A percentile compares a stretch with the other conserved stretches of the same genome.
These are phyloP conservation scores for Notamacropus eugenii DNA, from an alignment of 2,797 vertebrate genomes.

Conservation along the genomic window DNA sequence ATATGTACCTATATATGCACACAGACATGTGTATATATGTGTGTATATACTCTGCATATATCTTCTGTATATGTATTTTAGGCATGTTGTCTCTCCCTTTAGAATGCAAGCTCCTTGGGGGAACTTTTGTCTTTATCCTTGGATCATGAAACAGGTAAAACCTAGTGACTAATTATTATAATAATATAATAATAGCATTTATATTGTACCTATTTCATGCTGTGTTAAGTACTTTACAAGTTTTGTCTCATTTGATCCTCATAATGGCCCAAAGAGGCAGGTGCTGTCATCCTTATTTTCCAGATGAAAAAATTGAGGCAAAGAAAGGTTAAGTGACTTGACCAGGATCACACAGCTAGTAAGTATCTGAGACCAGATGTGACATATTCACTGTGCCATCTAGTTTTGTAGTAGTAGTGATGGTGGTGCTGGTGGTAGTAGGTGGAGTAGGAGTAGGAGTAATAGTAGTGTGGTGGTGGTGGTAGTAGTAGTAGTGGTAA, in stretches of 20 bases:
- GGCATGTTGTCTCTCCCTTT: not conserved
- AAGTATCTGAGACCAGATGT: not conserved
- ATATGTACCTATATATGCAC: not conserved
- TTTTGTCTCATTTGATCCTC: not conserved
- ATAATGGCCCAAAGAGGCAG: not conserved
- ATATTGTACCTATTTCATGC: not conserved
- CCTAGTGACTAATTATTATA: not conserved
- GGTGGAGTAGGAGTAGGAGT: no score
- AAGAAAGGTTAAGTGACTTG: not conserved
- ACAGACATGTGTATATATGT: not conserved
- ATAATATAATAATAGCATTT: not conserved
- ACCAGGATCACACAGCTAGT: not conserved
- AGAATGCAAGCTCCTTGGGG: not conserved
- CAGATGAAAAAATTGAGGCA: not conserved
- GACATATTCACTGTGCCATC: not conserved
- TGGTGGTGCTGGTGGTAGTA: not conserved
- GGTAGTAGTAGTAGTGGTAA: not conserved
- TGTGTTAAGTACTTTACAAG: not conserved
- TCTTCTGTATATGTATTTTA: not conserved
- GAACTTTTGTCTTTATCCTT: slow-evolving; percentile 4
- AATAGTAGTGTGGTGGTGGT: not conserved
- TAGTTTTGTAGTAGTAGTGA: not conserved
- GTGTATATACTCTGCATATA: not conserved
- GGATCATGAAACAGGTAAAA: not conserved
- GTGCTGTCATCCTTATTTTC: not conserved